These are phyloP conservation scores for Thecophora atra DNA, from an alignment of 2,888 invertebrate genomes.

Conservation along the genomic window DNA sequence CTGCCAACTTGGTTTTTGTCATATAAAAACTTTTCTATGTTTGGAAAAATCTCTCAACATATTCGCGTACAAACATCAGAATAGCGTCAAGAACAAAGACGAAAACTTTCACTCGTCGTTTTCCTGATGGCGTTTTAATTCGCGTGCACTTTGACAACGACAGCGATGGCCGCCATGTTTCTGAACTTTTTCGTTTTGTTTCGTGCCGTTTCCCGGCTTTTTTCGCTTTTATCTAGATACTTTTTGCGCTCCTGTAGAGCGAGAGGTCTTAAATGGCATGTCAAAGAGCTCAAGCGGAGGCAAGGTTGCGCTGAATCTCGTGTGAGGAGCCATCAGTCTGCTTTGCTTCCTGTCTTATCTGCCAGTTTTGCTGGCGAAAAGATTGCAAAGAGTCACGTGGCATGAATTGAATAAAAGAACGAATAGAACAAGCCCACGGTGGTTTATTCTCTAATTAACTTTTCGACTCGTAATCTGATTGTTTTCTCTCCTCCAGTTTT, in stretches of 20 bases:
- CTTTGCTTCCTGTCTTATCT: background rate
- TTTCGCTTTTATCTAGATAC: background rate
- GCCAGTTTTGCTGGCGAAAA: background rate
- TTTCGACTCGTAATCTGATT: no score
- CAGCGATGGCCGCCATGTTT: constrained; percentile 9
- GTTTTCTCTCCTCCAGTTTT: background rate
- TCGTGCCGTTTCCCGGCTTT: background rate
- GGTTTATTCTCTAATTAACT: background rate
- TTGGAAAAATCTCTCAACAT: background rate
- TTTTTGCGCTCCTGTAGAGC: background rate
- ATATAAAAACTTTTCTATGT: background rate
- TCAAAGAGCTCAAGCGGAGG: background rate
- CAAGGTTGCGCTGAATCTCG: background rate
- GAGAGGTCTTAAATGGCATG: background rate
- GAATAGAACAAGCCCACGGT: background rate
- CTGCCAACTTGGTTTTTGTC: background rate
- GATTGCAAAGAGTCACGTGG: background rate
- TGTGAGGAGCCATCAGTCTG: background rate
- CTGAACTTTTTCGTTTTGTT: background rate
- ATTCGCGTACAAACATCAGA: background rate
- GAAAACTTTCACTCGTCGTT: constrained; percentile 26
- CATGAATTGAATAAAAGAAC: constrained; percentile 3
- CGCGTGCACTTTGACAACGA: background rate
- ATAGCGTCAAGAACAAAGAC: background rate
- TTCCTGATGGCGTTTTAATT: constrained; percentile 13